These are phyloP conservation scores for Nettapus auritus DNA, from an alignment of 2,113 vertebrate genomes.

Conservation along the genomic window DNA sequence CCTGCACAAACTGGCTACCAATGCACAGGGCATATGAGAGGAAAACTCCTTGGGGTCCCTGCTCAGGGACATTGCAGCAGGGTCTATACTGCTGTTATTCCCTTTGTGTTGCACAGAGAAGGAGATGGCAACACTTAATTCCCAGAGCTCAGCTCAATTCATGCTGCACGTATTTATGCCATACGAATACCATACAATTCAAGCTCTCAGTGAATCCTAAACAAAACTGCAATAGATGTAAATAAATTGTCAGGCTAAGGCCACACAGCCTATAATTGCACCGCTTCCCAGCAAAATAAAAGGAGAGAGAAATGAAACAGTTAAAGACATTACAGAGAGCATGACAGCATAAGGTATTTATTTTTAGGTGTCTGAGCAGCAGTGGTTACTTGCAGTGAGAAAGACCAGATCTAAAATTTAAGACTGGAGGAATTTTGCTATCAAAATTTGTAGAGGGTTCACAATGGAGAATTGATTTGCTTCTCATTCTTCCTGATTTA, in stretches of 20 bases:
- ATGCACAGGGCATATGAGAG: fast-evolving
- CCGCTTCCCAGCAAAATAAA: background rate
- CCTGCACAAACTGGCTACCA: background rate
- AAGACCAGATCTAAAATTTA: background rate
- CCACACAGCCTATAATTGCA: background rate
- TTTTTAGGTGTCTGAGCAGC: background rate
- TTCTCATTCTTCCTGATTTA: background rate
- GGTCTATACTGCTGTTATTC: background rate
- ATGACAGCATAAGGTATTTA: background rate
- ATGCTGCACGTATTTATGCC: background rate
- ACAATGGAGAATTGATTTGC: background rate
- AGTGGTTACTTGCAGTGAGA: background rate
- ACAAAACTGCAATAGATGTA: background rate
- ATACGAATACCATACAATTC: background rate
- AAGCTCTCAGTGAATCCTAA: background rate
- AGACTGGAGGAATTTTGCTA: background rate
- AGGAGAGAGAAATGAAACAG: background rate
- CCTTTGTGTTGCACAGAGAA: background rate
- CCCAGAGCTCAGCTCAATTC: background rate
- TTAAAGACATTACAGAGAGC: background rate
- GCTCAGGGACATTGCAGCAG: background rate
- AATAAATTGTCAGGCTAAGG: background rate
- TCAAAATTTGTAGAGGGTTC: background rate
- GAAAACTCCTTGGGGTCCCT: fast-evolving
- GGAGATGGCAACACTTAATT: background rate